Evolutionary conservation across 2,888 invertebrate species (phyloP), one percentile per base, ranked within the genome.

Genomic region (Pherbina coryleti): DNA sequence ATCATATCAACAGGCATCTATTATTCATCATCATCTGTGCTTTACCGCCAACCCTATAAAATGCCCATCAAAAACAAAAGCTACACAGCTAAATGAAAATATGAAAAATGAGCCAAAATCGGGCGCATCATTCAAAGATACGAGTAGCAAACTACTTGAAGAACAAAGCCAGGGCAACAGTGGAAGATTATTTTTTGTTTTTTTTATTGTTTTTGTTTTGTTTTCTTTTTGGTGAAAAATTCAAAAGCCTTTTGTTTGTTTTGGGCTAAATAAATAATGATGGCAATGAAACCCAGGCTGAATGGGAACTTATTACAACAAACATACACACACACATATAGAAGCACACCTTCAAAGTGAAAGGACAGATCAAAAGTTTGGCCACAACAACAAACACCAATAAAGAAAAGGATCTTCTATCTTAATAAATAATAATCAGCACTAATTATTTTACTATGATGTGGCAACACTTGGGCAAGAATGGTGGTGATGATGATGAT

Each of bases 401-500:
- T 11, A 14, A 72, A 66, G 31, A 74, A 51, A 66, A 67, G 66
- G 44, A 51, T 67, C 66, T 67, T 75, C 19, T 28, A 67, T 75
- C 75, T 75, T 75, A 75, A 75, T 75, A 70, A 75, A 76, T 62
- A 76, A 76, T 70, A 76, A 76, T 76, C 76, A 76, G 70, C 51
- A 49, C 34, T 76, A 76, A 76, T 76, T 76, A 76, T 70, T 76
- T 70, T 62, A 31, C 60, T 62, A 76, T 70, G 70, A 62, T 76
- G 76, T 70, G 51, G 53, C 72, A 72, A 57, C 53, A 71, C 64
- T 64, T 31, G 28, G 64, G 31, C 64, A 31, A 64, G 64, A 64
- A 55, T 31, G 64, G 34, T 31, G 64, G 3, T 64, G 28, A n/a
- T 11, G 22, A 19, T 62, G 62, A 22, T 22, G 55, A 8, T 60